Evolutionary conservation across 2,113 vertebrate genomes (phyloP), one percentile per base, ranked within the genome.

Genomic region (Corythornis vintsioides): DNA sequence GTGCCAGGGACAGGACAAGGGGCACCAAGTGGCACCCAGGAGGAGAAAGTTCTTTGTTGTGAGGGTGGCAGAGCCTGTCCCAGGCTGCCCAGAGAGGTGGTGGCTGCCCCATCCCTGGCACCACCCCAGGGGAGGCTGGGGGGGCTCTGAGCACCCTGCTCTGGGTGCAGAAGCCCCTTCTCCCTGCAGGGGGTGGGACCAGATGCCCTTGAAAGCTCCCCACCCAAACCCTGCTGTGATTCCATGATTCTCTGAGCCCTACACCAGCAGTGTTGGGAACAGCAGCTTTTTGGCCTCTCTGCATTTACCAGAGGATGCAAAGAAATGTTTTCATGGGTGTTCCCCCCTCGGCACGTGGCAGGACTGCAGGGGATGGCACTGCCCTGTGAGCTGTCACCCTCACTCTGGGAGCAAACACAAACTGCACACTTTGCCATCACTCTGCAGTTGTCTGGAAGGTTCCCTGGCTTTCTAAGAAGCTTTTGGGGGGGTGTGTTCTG

Each of bases 401-500:
- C n/a, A 11, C 66, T 89, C 59, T 2, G 4, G 50, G 38, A 60
- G 33, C 48, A 83, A 91, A 72, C 12, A 60, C 15, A 43, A 75
- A 33, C 1, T 2, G 15, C 7, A 45, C 2, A 19, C 22, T 56
- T 56, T 3, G 14, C 66, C 57, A 5, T 6, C 9, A 55, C 69
- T 35, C 71, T 48, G 18, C 80, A 2, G 35, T 35, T 85, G 87
- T 52, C 80, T 94, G 77, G 43, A 86, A 90, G 77, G 89, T 3
- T 5, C 86, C 81, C 45, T 3, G 9, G 80, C 76, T 91, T 94
- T 92, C 91, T 79, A 90, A 91, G 88, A 86, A 94, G 91, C 65
- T 86, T 94, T 57, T 77, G 66, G 81, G 89, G 85, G 83, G 93
- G 57, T 77, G 66, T 77, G 83, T 70, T 91, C 80, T 73, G 59